Base-by-base conservation (phyloP, 2,113 vertebrate genomes). In the Apodemus speciosus region DNA sequence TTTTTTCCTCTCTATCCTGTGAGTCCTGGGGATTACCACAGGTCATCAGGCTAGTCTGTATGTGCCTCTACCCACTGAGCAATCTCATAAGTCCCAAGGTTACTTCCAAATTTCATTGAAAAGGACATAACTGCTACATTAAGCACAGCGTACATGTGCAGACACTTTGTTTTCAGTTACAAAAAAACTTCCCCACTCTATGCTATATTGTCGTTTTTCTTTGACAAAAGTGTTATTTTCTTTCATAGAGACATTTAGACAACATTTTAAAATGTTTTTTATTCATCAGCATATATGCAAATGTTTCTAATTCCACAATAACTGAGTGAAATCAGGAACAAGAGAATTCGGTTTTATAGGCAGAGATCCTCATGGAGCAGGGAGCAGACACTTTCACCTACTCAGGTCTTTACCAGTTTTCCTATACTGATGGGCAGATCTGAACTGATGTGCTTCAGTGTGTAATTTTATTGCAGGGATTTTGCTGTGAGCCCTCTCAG, bases 401-500 rank as follows among this genome's bases (percentile, higher is more conserved):
- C 86, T 40, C 2, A 11, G 92, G 95, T 89, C 92, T 43, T n/a
- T 95, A 95, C 80, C 95, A 9, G 35, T 35, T 95, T 95, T 90
- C 60, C 84, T 73, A n/a, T 2, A 38, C 64, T 93, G 96, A 97
- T 88, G 94, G 97, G 85, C 97, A 96, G 53, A 92, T 89, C 88
- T 93, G 89, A 96, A 92, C 90, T 62, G 68, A 77, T 94, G 94
- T 89, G 94, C 97, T 96, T 90, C 91, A 95, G 90, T 76, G 53
- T 91, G 21, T 58, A 72, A 90, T 76, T 86, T 15, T 0, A 13
- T 27, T 35, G 87, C 94, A 68, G 84, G 30, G 43, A 81, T 88
- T 20, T 81, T 56, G 94, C 4, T n/a, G 56, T 83, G 11, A 15
- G 23, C 68, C 92, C 95, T 98, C 96, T 96, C 96, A 53, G 84